Base-by-base conservation (phyloP, 2,113 vertebrate species). In the Cephalopterus ornatus region DNA sequence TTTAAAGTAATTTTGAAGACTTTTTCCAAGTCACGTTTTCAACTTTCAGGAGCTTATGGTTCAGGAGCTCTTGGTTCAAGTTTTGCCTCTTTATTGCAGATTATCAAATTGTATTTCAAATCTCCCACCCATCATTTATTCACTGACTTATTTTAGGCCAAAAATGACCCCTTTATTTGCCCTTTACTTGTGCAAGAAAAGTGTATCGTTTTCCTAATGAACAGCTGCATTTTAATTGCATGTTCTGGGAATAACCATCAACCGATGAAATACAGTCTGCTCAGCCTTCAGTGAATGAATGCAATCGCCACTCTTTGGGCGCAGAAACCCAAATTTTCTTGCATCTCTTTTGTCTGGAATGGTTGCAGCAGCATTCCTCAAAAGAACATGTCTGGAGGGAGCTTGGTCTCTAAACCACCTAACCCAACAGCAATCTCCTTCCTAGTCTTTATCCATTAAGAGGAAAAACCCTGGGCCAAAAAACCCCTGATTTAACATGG, bases 221-320 rank as follows among this genome's bases (percentile, higher is more conserved):
- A 86, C 84, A 97, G 85, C 93, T 98, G 91, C 65, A 95, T 94
- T 97, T 95, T 97, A 95, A 97, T 94, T 84, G 89, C 93, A 39
- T 13, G 44, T 73, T 89, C 91, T 59, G 95, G 93, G 86, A 97
- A 95, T 96, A 93, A 67, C 88, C 73, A 93, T 96, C 73, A 80
- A 33, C 77, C 74, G 75, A 49, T 93, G 89, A 97, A 94, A 94
- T 79, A 87, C 14, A 84, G 82, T 59, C 80, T 93, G 83, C 41
- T 95, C 53, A 58, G 76, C 71, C 92, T 74, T 77, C 71, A 65
- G 32, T 91, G 63, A 77, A 41, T 82, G 23, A 89, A 71, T 85
- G 49, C 32, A 6, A 24, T 97, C 79, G 37, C 67, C n/a, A 33
- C 55, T 72, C 49, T 74, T 73, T 71, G 95, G 93, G 78, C 83